These are phyloP conservation scores for Pseudobourletiella spinata DNA, from an alignment of 1,140 invertebrate species.

Conservation along the genomic window DNA sequence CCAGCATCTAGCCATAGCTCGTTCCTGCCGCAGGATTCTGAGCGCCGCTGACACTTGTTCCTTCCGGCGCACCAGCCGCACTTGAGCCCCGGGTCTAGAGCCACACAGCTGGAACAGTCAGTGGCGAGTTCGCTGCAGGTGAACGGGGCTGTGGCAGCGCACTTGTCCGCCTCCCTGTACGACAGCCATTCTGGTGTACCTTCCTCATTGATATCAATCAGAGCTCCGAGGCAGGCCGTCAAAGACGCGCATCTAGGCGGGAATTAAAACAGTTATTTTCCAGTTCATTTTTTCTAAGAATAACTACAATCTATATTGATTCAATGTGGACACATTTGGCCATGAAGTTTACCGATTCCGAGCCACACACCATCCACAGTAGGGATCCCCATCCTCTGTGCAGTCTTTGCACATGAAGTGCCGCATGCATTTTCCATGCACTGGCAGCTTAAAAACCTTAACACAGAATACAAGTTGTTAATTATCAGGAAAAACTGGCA, in stretches of 20 bases:
- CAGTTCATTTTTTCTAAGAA: too few relatives aligned
- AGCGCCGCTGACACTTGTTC: background rate
- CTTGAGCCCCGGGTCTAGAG: background rate
- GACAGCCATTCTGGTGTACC: background rate
- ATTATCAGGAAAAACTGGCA: too few relatives aligned
- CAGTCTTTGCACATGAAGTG: background rate
- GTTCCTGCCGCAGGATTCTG: background rate
- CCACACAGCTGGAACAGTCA: background rate
- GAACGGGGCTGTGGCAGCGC: background rate
- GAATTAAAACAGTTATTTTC: background rate
- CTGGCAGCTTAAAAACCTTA: background rate
- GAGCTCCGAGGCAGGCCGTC: background rate
- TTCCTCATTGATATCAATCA: background rate
- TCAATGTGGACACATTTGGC: too few relatives aligned
- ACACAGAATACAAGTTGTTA: too few relatives aligned
- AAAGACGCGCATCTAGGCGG: background rate
- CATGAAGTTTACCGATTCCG: background rate
- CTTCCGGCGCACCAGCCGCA: background rate
- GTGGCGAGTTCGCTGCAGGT: background rate
- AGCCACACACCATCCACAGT: background rate
- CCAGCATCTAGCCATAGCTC: background rate
- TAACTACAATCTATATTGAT: too few relatives aligned
- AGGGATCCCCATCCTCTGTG: background rate
- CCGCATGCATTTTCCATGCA: background rate
- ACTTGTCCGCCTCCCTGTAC: background rate